phyloP scores from a whole-genome alignment of 2,888 invertebrate species.

The Mimumesa dahlbomi region DNA sequence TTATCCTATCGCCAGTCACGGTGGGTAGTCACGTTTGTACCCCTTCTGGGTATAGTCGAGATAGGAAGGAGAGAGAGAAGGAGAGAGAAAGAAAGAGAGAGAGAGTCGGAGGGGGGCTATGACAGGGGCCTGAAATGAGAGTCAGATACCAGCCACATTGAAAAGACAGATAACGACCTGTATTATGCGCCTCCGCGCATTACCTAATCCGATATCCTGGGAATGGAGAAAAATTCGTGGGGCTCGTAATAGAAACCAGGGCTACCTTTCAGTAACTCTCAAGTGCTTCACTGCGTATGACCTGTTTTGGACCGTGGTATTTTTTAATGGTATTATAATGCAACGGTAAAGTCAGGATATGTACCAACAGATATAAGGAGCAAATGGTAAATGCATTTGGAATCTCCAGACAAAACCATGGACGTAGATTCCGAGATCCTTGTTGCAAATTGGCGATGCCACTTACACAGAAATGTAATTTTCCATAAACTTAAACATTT shows the following conservation, averaged over 20 bases:
- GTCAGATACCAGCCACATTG: slow-evolving; percentile 52
- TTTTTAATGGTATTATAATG: background rate
- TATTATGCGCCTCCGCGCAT: slow-evolving; percentile 51
- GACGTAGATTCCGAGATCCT: too few relatives aligned
- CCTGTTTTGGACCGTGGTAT: too few relatives aligned
- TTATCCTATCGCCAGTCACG: slow-evolving; percentile 76
- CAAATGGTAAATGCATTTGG: too few relatives aligned
- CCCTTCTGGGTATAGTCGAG: slow-evolving; percentile 39
- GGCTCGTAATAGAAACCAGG: slow-evolving; percentile 30
- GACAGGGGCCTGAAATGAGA: slow-evolving; percentile 47
- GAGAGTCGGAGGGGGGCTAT: slow-evolving; percentile 7
- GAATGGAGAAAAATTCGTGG: slow-evolving; percentile 35
- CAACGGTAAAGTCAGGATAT: too few relatives aligned
- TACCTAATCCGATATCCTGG: slow-evolving; percentile 56
- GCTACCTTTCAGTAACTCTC: slow-evolving; percentile 1
- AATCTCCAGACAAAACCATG: too few relatives aligned
- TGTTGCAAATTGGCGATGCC: too few relatives aligned
- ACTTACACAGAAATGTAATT: too few relatives aligned
- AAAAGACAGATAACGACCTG: slow-evolving; percentile 51
- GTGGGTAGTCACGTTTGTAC: slow-evolving; percentile 66
- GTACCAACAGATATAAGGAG: too few relatives aligned
- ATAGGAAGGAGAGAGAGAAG: background rate
- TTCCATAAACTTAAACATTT: too few relatives aligned
- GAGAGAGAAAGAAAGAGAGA: background rate
- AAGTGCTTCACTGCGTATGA: background rate